Evolutionary conservation across 2,113 vertebrate genomes (phyloP).

Genomic region (Merops nubicus): DNA sequence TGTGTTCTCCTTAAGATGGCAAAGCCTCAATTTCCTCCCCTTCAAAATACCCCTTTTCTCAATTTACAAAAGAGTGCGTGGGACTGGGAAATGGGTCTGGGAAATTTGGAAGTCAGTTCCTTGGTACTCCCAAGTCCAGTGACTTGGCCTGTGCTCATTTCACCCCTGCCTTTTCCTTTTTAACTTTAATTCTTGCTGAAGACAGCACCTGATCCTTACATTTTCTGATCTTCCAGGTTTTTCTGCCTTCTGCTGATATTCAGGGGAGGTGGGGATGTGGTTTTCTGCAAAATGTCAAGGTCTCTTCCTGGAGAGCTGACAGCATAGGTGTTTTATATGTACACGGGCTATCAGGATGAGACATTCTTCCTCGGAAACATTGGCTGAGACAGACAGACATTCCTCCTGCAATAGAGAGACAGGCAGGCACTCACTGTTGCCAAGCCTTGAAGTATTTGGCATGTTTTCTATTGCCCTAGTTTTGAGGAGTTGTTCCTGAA

Average conservation of each 20-base stretch:
- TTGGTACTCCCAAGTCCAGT: not conserved
- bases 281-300: constrained; percentile 44
- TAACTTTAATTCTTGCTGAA: not conserved
- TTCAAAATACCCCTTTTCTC: not conserved
- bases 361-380: constrained; percentile 36
- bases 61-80: not conserved
- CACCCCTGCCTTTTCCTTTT: not conserved
- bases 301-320: constrained; percentile 44
- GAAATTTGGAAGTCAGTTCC: not conserved
- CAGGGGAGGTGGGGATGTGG: not conserved
- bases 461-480: constrained; percentile 53
- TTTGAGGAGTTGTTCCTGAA: constrained; percentile 58
- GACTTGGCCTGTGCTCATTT: not conserved
- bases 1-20: not conserved
- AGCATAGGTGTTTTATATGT: constrained; percentile 39
- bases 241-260: constrained; percentile 5
- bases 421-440: constrained; percentile 38
- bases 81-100: not conserved
- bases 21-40: not conserved
- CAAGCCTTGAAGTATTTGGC: constrained; percentile 55
- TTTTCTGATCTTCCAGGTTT: not conserved
- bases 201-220: not conserved
- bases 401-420: constrained; percentile 26
- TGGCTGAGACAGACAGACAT: constrained; percentile 35
- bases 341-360: constrained; percentile 33